These are phyloP conservation scores for Dipus sagitta DNA, from an alignment of 2,797 vertebrate genomes.

Conservation along the genomic window DNA sequence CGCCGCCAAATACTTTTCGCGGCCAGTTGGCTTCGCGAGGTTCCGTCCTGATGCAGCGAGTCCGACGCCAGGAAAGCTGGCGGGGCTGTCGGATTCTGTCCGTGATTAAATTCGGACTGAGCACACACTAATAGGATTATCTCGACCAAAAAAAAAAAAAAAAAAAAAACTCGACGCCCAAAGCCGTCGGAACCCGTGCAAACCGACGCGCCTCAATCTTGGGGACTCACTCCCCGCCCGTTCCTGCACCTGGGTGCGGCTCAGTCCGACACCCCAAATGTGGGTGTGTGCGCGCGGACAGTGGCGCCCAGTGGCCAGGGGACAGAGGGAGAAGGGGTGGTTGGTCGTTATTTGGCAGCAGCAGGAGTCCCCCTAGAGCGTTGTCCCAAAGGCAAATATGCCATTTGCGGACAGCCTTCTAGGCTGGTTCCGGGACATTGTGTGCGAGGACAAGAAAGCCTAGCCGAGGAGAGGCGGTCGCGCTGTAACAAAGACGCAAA, in stretches of 20 bases:
- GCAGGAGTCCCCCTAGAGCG: background rate
- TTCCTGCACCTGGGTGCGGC: slow-evolving; percentile 58
- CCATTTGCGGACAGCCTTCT: background rate
- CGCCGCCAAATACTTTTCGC: slow-evolving; percentile 77
- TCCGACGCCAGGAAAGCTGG: slow-evolving; percentile 77
- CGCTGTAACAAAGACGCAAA: slow-evolving; percentile 84
- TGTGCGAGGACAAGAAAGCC: slow-evolving; percentile 54
- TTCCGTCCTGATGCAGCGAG: slow-evolving; percentile 62
- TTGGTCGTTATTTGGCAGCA: background rate
- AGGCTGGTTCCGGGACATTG: slow-evolving; percentile 53
- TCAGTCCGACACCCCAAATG: background rate
- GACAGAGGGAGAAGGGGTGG: background rate
- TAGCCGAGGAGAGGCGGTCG: background rate
- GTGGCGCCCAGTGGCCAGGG: background rate
- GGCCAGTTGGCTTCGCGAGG: slow-evolving; percentile 56
- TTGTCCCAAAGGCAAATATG: background rate
- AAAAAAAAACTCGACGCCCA: slow-evolving; percentile 74
- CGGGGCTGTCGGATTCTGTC: slow-evolving; percentile 73
- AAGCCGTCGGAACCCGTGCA: slow-evolving; percentile 78
- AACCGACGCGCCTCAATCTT: slow-evolving; percentile 60
- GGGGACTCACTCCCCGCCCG: slow-evolving; percentile 40
- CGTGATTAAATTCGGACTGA: slow-evolving; percentile 82
- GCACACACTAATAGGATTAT: slow-evolving; percentile 85
- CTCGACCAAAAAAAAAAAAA: slow-evolving; percentile 34
- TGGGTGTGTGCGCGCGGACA: slow-evolving; percentile 47